Conservation (phyloP, 37 sponge, comb jelly and placozoan genomes). For the Oopsacas minuta region DNA sequence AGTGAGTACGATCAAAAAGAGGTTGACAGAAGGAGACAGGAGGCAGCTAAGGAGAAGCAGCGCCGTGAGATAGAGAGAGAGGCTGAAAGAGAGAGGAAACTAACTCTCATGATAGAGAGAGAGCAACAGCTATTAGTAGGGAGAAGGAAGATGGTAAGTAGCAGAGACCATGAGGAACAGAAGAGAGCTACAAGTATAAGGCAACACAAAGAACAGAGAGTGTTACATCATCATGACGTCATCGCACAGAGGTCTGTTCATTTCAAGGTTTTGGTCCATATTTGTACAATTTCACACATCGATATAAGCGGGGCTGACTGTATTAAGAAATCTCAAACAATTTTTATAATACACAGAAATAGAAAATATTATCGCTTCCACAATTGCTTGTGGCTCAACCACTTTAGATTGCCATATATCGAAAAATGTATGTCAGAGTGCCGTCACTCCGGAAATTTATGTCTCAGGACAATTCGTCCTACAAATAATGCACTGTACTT, state of each 20-base stretch:
- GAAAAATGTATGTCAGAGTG: too few relatives aligned
- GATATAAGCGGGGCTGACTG: too few relatives aligned
- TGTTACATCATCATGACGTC: neutral
- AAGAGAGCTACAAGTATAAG: neutral
- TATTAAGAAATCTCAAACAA: too few relatives aligned
- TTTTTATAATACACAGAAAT: too few relatives aligned
- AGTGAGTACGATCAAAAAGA: neutral
- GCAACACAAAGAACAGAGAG: neutral
- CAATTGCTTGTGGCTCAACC: too few relatives aligned
- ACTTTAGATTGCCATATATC: too few relatives aligned
- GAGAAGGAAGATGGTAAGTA: neutral
- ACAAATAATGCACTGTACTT: too few relatives aligned
- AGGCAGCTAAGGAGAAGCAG: conserved; percentile 16
- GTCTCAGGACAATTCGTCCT: too few relatives aligned
- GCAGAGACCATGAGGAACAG: neutral
- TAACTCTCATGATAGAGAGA: neutral
- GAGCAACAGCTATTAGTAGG: neutral
- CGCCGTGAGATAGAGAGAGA: neutral
- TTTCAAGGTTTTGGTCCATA: too few relatives aligned
- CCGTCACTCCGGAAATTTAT: too few relatives aligned
- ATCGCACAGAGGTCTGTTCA: conserved; percentile 4
- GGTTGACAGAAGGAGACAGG: neutral
- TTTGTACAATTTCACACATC: too few relatives aligned
- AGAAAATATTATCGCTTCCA: too few relatives aligned
- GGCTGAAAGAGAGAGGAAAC: neutral